These are phyloP conservation scores for Sarotherodon lohbergeri DNA, from an alignment of 2,113 vertebrate species.

Conservation along the genomic window DNA sequence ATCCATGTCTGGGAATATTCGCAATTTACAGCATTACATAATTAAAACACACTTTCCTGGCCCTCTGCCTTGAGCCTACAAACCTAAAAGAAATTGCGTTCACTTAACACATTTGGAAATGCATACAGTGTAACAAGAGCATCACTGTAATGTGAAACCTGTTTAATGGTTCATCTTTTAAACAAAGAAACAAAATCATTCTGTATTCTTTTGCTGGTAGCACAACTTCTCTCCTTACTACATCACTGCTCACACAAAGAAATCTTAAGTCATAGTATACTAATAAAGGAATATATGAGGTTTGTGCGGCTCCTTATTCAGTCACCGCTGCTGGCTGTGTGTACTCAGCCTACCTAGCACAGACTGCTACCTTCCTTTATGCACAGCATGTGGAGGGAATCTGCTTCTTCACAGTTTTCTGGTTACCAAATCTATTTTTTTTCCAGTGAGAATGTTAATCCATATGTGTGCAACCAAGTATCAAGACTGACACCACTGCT, in stretches of 20 bases:
- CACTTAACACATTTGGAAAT: neutral
- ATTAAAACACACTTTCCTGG: neutral
- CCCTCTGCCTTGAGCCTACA: neutral
- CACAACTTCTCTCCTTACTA: neutral
- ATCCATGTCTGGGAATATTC: neutral
- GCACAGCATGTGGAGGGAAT: neutral
- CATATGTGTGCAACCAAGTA: slow-evolving; percentile 20
- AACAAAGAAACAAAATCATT: neutral
- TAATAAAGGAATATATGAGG: neutral
- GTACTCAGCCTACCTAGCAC: neutral
- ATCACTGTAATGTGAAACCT: neutral
- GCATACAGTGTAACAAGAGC: neutral
- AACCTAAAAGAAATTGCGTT: neutral
- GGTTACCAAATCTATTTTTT: neutral
- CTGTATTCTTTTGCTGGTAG: neutral
- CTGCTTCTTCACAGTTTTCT: neutral
- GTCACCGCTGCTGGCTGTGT: slow-evolving; percentile 10
- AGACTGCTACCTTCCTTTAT: neutral
- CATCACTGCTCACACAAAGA: neutral
- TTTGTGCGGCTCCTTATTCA: slow-evolving; percentile 11
- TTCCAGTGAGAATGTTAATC: neutral
- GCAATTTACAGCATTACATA: neutral
- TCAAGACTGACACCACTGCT: neutral
- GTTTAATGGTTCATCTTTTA: neutral
- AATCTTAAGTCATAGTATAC: neutral